Percentiles rank a stretch among this genome's conserved stretches.
Conservation (phyloP, 2,888 invertebrate genomes). For the Embidobia sp. region DNA sequence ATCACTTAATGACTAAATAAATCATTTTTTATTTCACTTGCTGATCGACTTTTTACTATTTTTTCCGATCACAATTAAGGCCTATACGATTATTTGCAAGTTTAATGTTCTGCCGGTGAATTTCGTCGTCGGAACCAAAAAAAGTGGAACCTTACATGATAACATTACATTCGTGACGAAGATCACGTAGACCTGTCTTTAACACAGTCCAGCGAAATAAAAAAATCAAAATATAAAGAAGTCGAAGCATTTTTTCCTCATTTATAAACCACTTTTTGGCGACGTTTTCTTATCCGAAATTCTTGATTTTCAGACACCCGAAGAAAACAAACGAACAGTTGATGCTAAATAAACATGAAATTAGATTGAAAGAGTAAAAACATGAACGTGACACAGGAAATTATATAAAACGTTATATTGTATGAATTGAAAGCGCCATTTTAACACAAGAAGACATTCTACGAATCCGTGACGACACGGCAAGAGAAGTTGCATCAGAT, state of each 20-base stretch:
- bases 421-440: constrained; percentile 11
- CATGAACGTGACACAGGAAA: too few relatives aligned
- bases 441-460: constrained; percentile 64
- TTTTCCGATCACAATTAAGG: background rate
- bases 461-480: constrained; percentile 75
- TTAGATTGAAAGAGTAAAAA: too few relatives aligned
- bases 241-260: too few relatives aligned
- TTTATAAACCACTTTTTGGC: too few relatives aligned
- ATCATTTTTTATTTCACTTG: background rate
- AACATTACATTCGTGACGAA: constrained; percentile 10
- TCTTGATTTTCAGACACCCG: too few relatives aligned
- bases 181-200: constrained; percentile 26
- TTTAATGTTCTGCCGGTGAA: background rate
- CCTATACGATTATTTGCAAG: background rate
- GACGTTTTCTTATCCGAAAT: too few relatives aligned
- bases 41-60: constrained; percentile 1
- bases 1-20: constrained; percentile 9
- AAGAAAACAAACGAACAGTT: too few relatives aligned
- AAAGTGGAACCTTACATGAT: background rate
- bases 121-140: constrained; percentile 5
- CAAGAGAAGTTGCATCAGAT: constrained; percentile 80
- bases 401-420: too few relatives aligned
- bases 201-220: too few relatives aligned
- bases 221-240: background rate
- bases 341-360: too few relatives aligned